Evolutionary conservation across 2,113 vertebrate species (phyloP).

Genomic region (Paraplagusia blochii): DNA sequence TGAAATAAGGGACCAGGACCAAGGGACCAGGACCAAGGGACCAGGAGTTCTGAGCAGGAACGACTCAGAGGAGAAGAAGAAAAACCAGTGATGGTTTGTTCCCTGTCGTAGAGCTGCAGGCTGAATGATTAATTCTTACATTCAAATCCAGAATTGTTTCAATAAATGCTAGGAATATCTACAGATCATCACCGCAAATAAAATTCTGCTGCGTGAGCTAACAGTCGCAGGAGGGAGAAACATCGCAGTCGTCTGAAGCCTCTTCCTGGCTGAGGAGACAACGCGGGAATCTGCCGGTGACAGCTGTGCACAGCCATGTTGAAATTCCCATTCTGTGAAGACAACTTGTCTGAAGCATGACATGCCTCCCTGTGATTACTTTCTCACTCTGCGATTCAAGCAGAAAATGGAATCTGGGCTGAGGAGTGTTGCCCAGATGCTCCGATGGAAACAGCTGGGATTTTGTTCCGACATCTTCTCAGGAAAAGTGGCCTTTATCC

Average conservation of each 20-base stretch:
- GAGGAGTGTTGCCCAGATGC: slow-evolving; percentile 30
- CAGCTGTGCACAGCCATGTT: slow-evolving; percentile 44
- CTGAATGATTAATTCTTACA: slow-evolving; percentile 18
- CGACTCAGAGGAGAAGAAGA: background rate
- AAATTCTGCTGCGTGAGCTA: background rate
- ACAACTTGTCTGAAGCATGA: slow-evolving; percentile 49
- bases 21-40: no score
- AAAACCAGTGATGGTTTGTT: slow-evolving; percentile 19
- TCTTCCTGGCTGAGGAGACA: slow-evolving; percentile 7
- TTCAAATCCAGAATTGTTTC: slow-evolving; percentile 9
- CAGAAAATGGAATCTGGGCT: slow-evolving; percentile 59
- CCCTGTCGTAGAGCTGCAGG: slow-evolving; percentile 3
- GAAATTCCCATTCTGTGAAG: slow-evolving; percentile 48
- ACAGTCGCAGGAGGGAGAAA: background rate
- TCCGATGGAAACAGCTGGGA: slow-evolving; percentile 13
- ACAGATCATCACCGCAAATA: background rate
- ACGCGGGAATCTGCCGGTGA: slow-evolving; percentile 41
- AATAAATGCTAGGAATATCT: background rate
- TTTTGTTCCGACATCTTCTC: slow-evolving; percentile 3
- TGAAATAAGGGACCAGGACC: slow-evolving; percentile 29
- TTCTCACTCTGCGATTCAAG: slow-evolving; percentile 40
- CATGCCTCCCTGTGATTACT: slow-evolving; percentile 41
- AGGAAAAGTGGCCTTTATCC: slow-evolving; percentile 3
- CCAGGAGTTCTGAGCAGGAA: background rate
- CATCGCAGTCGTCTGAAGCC: slow-evolving; percentile 12